Base-by-base conservation (phyloP, 1,140 invertebrate genomes). In the Ips typographus region DNA sequence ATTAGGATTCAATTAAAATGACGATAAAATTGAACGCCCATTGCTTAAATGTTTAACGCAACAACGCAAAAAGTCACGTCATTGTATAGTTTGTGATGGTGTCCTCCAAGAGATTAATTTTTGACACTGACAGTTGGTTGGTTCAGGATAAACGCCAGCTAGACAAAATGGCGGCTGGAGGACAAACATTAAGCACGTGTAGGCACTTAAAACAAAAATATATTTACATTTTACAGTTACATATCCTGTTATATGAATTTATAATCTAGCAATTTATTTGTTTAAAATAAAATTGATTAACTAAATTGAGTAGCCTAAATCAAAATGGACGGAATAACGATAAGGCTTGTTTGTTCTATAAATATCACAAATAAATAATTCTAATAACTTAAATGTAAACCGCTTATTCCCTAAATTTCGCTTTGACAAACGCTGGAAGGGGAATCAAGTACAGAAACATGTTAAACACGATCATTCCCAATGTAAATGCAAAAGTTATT, bases 361-460 rank as follows among this genome's bases (percentile, higher is more conserved):
- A 38, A 61, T 44, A 52, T 53, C n/a, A 52, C 38, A 51, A 44
- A 61, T 44, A 40, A n/a, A 40, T 64, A 40, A n/a, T 40, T 53
- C 51, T 53, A 6, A 38, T 1, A 44, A 36, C 44, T 2, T 36
- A 8, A 59, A 55, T 5, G 22, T 53, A 40, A 41, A 3, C 22
- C 38, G n/a, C 41, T 41, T 61, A 78, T 78, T 94, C 93, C 77
- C 93, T 86, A 81, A 96, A 97, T 82, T 97, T 97, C 38, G 90
- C 88, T 79, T 93, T 94, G 3, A 96, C 85, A 77, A 90, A 93
- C n/a, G 89, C 86, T 0, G 94, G 93, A 65, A 96, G 79, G 0
- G 94, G 94, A 69, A 96, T 85, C 7, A 94, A 80, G 80, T 96
- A 95, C 22, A 95, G 80, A 61, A 96, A 84, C 74, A 93, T 88